Conservation (phyloP, 2,888 invertebrate species). For the Ethmia dodecea region DNA sequence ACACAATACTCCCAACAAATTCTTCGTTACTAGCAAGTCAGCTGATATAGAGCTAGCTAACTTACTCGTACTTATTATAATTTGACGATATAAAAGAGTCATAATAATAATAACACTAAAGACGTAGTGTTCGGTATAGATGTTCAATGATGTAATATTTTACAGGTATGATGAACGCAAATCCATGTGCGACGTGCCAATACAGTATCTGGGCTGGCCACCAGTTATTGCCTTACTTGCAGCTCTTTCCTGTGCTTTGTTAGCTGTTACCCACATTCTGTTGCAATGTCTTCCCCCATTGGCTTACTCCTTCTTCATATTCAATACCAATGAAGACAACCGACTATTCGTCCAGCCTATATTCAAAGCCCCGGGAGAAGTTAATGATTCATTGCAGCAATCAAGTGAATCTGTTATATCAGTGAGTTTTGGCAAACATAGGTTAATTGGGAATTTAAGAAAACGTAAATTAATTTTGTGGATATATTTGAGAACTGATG, state of each 20-base stretch:
- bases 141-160: too few species aligned
- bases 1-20: too few species aligned
- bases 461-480: too few species aligned
- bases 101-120: too few species aligned
- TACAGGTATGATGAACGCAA: slow-evolving; percentile 18
- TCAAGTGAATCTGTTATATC: slow-evolving; percentile 44
- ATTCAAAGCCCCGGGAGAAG: slow-evolving; percentile 24
- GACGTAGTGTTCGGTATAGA: too few species aligned
- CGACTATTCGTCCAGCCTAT: slow-evolving; percentile 46
- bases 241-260: slow-evolving; percentile 30
- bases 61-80: too few species aligned
- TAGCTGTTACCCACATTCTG: slow-evolving; percentile 45
- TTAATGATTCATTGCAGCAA: slow-evolving; percentile 22
- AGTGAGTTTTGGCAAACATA: slow-evolving; percentile 23
- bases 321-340: slow-evolving; percentile 66
- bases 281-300: slow-evolving; percentile 45
- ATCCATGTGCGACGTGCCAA: slow-evolving; percentile 9
- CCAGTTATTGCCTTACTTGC: slow-evolving; percentile 5
- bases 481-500: too few species aligned
- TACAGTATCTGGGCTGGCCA: neutral
- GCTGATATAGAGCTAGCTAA: too few species aligned
- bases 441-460: too few species aligned
- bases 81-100: too few species aligned
- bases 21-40: too few species aligned
- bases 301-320: slow-evolving; percentile 60